Conservation (phyloP, 2,113 vertebrate species). For the Nanorana parkeri region DNA sequence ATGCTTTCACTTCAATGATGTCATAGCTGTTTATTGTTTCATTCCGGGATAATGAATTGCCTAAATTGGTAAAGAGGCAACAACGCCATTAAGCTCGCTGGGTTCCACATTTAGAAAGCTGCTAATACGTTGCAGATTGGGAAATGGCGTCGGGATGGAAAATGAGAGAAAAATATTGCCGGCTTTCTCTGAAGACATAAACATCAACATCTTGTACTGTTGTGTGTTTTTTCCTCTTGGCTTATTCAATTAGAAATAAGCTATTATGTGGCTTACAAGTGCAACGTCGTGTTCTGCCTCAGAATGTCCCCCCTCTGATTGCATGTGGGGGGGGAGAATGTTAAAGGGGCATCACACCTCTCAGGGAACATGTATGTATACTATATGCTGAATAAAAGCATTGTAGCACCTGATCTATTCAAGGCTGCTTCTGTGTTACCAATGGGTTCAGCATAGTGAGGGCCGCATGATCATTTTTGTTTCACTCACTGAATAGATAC, state of each 20-base stretch:
- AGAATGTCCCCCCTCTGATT: background rate
- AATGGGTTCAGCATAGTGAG: too few relatives aligned
- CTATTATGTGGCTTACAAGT: constrained; percentile 4
- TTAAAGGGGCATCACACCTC: background rate
- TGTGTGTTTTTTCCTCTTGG: background rate
- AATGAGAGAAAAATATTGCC: constrained; percentile 21
- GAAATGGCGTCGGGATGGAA: constrained; percentile 21
- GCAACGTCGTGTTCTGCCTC: background rate
- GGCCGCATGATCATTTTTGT: too few relatives aligned
- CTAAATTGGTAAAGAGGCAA: constrained; percentile 48
- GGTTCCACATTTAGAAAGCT: background rate
- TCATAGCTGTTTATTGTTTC: constrained; percentile 36
- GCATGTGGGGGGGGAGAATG: background rate
- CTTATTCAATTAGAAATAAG: constrained; percentile 34
- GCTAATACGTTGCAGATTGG: constrained; percentile 48
- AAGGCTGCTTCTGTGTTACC: too few relatives aligned
- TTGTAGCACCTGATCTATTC: too few relatives aligned
- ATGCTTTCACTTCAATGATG: background rate
- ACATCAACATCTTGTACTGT: constrained; percentile 18
- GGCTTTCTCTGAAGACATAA: constrained; percentile 23
- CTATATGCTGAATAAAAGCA: too few relatives aligned
- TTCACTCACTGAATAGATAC: too few relatives aligned
- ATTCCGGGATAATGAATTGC: constrained; percentile 28
- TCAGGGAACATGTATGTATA: too few relatives aligned
- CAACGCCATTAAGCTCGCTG: constrained; percentile 1